Percentiles rank a stretch among this genome's conserved stretches.
Evolutionary conservation across 2,797 vertebrate species (phyloP).

Genomic region (Gorsachius magnificus): DNA sequence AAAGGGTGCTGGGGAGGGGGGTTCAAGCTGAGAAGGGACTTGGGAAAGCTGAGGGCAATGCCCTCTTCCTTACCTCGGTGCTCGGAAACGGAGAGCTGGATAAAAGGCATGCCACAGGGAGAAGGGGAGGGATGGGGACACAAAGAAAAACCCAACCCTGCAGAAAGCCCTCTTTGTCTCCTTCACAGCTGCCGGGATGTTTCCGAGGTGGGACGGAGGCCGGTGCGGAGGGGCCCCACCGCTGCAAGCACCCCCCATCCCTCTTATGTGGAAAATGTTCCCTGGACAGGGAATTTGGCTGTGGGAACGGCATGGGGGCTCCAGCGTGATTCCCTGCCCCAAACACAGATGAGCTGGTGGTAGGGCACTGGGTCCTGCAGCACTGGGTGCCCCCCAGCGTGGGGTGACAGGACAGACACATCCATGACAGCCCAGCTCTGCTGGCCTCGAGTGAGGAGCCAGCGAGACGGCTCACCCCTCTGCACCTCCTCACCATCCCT

Average conservation of each 20-base stretch:
- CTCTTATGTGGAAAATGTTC: not conserved
- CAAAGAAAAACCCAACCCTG: not conserved
- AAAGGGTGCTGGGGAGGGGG: not conserved
- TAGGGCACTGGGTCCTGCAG: not conserved
- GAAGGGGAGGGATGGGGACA: not conserved
- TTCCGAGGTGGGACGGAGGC: not conserved
- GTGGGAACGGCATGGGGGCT: rapidly evolving
- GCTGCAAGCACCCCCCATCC: not conserved
- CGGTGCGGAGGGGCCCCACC: rapidly evolving
- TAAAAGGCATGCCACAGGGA: not conserved
- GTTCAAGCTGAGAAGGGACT: not conserved
- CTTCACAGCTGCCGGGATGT: not conserved
- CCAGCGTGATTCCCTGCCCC: not conserved
- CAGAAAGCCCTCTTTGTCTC: constrained; percentile 24
- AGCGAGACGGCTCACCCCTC: not conserved
- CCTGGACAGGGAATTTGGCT: not conserved
- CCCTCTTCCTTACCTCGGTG: not conserved
- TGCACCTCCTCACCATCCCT: not conserved
- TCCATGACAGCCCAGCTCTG: not conserved
- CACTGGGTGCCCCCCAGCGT: not conserved
- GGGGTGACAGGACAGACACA: not conserved
- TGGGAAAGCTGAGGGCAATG: not conserved
- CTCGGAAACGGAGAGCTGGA: not conserved
- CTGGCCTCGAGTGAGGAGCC: not conserved
- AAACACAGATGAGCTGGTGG: not conserved